These are phyloP conservation scores for Orycteropus afer DNA, from an alignment of 2,113 vertebrate species.

Conservation along the genomic window DNA sequence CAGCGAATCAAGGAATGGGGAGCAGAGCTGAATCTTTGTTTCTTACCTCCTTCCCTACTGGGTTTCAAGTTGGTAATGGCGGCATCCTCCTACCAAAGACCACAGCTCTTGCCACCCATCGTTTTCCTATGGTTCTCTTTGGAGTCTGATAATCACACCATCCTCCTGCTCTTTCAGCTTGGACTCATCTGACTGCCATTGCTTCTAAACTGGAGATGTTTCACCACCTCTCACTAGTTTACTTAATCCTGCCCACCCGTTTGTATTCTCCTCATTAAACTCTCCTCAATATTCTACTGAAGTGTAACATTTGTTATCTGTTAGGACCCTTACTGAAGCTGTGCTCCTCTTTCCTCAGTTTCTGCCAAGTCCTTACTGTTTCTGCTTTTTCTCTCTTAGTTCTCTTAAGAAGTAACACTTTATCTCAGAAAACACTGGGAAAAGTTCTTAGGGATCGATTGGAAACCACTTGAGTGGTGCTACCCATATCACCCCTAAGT, in stretches of 20 bases:
- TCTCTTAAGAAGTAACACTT: background rate
- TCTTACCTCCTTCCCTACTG: background rate
- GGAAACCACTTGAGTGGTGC: background rate
- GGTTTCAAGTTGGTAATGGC: background rate
- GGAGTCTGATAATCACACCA: too few species aligned
- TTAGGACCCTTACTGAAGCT: background rate
- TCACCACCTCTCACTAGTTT: background rate
- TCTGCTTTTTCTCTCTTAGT: background rate
- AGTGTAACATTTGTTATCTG: background rate
- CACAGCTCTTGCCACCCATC: background rate
- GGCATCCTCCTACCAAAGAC: background rate
- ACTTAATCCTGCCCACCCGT: background rate
- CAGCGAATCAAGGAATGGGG: background rate
- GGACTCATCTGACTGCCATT: background rate
- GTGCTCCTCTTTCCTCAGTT: background rate
- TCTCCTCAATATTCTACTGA: background rate
- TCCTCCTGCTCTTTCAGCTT: background rate
- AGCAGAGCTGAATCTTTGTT: background rate
- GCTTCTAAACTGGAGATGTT: background rate
- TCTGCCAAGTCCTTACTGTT: background rate
- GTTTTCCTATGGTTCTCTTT: background rate
- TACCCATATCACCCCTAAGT: too few species aligned
- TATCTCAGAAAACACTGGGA: background rate
- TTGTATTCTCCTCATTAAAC: background rate
- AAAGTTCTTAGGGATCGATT: background rate